phyloP scores from a whole-genome alignment of 2,113 vertebrate species.

The Xenopus borealis region DNA sequence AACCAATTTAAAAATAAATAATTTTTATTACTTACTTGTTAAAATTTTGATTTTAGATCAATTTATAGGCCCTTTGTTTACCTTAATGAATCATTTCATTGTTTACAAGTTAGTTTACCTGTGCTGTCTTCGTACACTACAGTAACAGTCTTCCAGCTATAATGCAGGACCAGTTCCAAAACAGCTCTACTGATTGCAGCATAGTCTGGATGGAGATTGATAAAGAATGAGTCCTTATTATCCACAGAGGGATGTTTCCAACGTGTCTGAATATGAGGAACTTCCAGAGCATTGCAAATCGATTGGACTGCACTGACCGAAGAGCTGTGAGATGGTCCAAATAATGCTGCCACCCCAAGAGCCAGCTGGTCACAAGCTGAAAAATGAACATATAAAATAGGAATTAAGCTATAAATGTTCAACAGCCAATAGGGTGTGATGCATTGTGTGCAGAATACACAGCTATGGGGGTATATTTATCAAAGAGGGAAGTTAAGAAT shows the following conservation, averaged over 20 bases:
- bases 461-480: no score
- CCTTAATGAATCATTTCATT: no score
- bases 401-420: no score
- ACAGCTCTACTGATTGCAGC: slow-evolving; percentile 89
- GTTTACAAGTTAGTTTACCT: slow-evolving; percentile 63
- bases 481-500: no score
- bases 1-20: no score
- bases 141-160: slow-evolving; percentile 91
- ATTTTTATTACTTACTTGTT: no score
- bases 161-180: slow-evolving; percentile 89
- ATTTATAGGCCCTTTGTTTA: no score
- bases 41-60: no score
- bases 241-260: slow-evolving; percentile 95
- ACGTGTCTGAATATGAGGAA: slow-evolving; percentile 94
- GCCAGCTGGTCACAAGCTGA: slow-evolving; percentile 94
- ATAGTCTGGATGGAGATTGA: slow-evolving; percentile 95
- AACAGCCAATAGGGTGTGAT: no score
- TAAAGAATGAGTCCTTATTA: slow-evolving; percentile 90
- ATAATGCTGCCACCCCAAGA: slow-evolving; percentile 89
- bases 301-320: slow-evolving; percentile 95
- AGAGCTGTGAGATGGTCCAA: slow-evolving; percentile 92
- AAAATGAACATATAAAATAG: neutral
- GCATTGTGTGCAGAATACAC: no score
- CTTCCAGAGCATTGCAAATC: slow-evolving; percentile 95
- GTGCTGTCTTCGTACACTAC: slow-evolving; percentile 97